Base-by-base conservation (phyloP, 2,113 vertebrate genomes). In the Jaculus jaculus region DNA sequence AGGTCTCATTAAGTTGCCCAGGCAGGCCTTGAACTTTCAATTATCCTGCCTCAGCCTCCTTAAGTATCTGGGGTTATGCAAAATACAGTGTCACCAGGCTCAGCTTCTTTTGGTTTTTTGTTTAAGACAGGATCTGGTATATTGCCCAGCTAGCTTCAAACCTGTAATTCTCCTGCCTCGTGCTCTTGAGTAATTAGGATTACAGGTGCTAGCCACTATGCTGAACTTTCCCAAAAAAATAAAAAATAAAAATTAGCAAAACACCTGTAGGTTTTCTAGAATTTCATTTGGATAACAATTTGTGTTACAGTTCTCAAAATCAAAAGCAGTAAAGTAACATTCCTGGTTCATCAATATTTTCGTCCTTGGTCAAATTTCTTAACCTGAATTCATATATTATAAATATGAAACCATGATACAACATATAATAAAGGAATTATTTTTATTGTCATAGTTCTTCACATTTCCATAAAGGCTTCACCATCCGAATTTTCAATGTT, bases 261-360 rank as follows among this genome's bases (percentile, higher is more conserved):
- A 96, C 81, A 94, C 79, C 61, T 92, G 93, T 93, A 91, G 54
- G 71, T 83, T 81, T 96, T 78, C 72, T 68, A 90, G 8, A 95
- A 95, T 85, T 96, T 96, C 87, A 89, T 94, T 91, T 61, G 68
- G 32, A 23, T 83, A 88, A 54, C 37, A 91, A 66, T 60, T 4
- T 90, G 54, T 82, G 37, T 84, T 77, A 2, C 74, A 81, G 24
- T 78, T 20, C 83, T 73, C 89, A 89, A 84, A 80, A 84, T 69
- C 20, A 87, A 93, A 93, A 95, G 32, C 90, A 92, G 92, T 10
- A 37, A 90, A 88, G 51, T 87, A 92, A 63, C 42, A 60, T 80
- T 94, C 60, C 75, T 12, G 2, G 7, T 65, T 61, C 78, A 84
- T 84, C 51, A 84, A 9, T 71, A 90, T 72, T 88, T 72, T 42